Percentiles rank a stretch among this genome's conserved stretches.
Conservation (phyloP, 2,888 invertebrate species). For the Antitype chi region DNA sequence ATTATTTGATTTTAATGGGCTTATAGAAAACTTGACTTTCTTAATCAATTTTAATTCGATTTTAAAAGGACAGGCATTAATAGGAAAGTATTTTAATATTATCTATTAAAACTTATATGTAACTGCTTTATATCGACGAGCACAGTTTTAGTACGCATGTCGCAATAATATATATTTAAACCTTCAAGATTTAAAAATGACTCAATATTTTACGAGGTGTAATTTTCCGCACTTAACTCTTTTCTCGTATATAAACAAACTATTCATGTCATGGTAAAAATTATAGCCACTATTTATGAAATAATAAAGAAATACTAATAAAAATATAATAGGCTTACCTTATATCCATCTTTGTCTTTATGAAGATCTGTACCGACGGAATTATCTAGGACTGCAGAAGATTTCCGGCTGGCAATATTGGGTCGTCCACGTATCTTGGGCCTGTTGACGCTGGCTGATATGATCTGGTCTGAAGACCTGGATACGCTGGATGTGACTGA, state of each 20-base stretch:
- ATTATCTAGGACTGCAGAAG: slow-evolving; percentile 89
- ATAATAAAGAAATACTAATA: not conserved
- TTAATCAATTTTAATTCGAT: slow-evolving; percentile 22
- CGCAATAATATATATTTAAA: not conserved
- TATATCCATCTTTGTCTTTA: slow-evolving; percentile 93
- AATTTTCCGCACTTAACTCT: not conserved
- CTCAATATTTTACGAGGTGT: not conserved
- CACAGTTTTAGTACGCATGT: not conserved
- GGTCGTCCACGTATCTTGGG: slow-evolving; percentile 91
- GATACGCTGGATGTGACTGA: slow-evolving; percentile 92
- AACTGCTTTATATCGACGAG: not conserved
- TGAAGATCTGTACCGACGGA: slow-evolving; percentile 90
- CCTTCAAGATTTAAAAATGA: not conserved
- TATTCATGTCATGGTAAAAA: not conserved
- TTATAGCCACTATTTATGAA: not conserved
- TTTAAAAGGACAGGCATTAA: slow-evolving; percentile 21
- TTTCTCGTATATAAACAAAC: not conserved
- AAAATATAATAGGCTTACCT: slow-evolving; percentile 81
- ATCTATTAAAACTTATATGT: not conserved
- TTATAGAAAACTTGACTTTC: slow-evolving; percentile 31
- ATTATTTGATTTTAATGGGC: slow-evolving; percentile 25
- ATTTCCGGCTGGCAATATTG: slow-evolving; percentile 90
- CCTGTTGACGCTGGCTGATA: slow-evolving; percentile 91
- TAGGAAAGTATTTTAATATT: not conserved
- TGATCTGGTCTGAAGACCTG: slow-evolving; percentile 90